Evolutionary conservation across 2,888 invertebrate species (phyloP).

Genomic region (Polyploca ridens): DNA sequence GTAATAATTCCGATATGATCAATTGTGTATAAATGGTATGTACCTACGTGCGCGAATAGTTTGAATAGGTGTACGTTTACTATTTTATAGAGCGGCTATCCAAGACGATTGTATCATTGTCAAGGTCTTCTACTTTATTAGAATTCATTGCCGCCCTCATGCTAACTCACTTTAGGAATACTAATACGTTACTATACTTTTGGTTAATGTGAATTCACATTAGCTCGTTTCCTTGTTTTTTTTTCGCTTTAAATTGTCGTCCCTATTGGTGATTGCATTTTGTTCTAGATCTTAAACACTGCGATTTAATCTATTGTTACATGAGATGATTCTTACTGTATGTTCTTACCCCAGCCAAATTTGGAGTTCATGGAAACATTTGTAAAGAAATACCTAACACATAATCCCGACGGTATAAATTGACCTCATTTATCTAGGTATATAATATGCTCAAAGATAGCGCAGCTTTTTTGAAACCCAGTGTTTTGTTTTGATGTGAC

Average conservation of each 20-base stretch:
- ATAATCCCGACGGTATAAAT: no score
- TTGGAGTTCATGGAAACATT: neutral
- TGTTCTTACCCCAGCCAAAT: neutral
- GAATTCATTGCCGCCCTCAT: constrained; percentile 74
- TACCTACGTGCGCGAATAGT: constrained; percentile 4
- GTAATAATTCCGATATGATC: neutral
- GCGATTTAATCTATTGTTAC: neutral
- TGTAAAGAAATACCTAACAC: no score
- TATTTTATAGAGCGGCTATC: constrained; percentile 62
- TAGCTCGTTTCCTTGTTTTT: constrained; percentile 46
- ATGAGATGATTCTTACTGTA: neutral
- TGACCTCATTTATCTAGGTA: no score
- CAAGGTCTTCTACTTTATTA: constrained; percentile 76
- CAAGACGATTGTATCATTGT: constrained; percentile 71
- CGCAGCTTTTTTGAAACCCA: neutral
- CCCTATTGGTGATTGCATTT: neutral
- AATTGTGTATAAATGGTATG: constrained; percentile 2
- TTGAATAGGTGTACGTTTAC: constrained; percentile 23
- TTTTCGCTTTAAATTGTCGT: neutral
- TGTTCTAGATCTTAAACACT: neutral
- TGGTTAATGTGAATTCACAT: constrained; percentile 50
- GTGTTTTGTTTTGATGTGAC: neutral
- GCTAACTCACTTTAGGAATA: constrained; percentile 69
- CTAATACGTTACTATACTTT: constrained; percentile 63
- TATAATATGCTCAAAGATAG: neutral